These are phyloP conservation scores for Cirrhinus mrigala DNA, from an alignment of 2,797 vertebrate genomes.

Conservation along the genomic window DNA sequence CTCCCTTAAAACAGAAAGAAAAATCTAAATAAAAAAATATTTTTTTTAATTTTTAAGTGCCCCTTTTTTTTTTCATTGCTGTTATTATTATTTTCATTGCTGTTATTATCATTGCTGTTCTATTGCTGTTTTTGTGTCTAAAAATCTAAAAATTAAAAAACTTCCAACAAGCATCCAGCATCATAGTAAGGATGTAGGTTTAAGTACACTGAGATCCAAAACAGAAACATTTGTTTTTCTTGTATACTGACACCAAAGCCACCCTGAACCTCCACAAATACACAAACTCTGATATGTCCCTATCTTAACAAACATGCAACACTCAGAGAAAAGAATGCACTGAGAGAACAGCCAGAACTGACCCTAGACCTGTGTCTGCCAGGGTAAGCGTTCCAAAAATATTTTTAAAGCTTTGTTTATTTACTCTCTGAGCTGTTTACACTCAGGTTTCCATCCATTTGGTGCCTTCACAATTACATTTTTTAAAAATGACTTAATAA, in stretches of 20 bases:
- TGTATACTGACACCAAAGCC: slow-evolving; percentile 7
- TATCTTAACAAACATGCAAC: slow-evolving; percentile 73
- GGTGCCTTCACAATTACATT: neutral
- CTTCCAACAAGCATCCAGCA: neutral
- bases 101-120: no score
- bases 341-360: slow-evolving; percentile 63
- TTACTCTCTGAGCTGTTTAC: slow-evolving; percentile 46
- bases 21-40: no score
- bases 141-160: neutral
- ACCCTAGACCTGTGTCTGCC: slow-evolving; percentile 64
- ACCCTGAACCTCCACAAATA: slow-evolving; percentile 62
- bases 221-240: slow-evolving; percentile 4
- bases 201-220: neutral
- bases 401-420: slow-evolving; percentile 62
- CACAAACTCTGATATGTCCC: slow-evolving; percentile 65
- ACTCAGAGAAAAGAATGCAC: slow-evolving; percentile 62
- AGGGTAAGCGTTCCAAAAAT: slow-evolving; percentile 55
- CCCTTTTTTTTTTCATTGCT: no score
- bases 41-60: no score
- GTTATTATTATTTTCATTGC: no score
- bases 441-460: slow-evolving; percentile 34
- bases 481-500: neutral
- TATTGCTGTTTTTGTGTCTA: no score
- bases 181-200: neutral
- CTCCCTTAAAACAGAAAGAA: neutral